Evolutionary conservation across 2,113 vertebrate species (phyloP), one percentile per base, ranked within the genome.

Genomic region (Eleginops maclovinus): DNA sequence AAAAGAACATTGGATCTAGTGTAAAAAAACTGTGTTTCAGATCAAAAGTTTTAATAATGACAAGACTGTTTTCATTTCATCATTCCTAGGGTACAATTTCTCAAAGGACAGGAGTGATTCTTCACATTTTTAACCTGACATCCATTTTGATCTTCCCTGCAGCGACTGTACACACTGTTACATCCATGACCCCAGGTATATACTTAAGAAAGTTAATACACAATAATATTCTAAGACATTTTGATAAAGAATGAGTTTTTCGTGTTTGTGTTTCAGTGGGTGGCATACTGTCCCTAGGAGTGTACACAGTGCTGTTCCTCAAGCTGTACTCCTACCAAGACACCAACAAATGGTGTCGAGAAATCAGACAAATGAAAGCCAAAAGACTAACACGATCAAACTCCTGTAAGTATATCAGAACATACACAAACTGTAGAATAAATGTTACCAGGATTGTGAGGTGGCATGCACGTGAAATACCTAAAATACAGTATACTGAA

Each of bases 321-420:
- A 98, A 98, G 93, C 93, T 98, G 40, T 95, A 93, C 91, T 98
- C 97, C 50, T 98, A 97, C 89, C 95, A 89, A 54, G 95, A 97
- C 0, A 93, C 96, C 72, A 98, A 97, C 93, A 91, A 83, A 75
- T 97, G 96, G 96, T 96, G 95, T 69, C 85, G 97, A 51, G 92
- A 97, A 87, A 87, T 91, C 65, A 74, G 93, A 83, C 85, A 90
- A 7, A 85, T 88, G 22, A 95, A 94, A 81, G 92, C 93, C 40
- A 92, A 93, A 72, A 92, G 60, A 26, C 66, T 95, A 64, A 90
- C 91, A 8, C 91, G 95, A 14, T 95, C 95, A 1, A 89, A 93
- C 72, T 96, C 95, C 13, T 95, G 95, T 96, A 78, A 94, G 95
- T 92, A 22, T 41, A 58, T 54, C 4, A 21, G 16, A 26, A 58